These are phyloP conservation scores for Drosophila borborema DNA, from an alignment of 2,888 invertebrate species.

Conservation along the genomic window DNA sequence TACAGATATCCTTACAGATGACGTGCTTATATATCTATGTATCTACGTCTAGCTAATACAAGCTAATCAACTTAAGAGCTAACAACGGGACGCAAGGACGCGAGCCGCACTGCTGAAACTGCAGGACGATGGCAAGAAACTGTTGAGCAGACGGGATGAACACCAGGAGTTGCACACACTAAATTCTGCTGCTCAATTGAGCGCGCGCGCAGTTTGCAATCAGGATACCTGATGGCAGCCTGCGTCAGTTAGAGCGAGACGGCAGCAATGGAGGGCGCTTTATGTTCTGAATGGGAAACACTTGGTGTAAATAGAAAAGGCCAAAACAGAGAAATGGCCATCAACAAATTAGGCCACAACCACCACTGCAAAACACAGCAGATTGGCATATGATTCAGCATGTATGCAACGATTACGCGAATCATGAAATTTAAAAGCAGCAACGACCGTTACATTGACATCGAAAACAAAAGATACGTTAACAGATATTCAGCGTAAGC, in stretches of 20 bases:
- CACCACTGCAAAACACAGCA: slow-evolving; percentile 26
- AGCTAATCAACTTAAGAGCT: slow-evolving; percentile 34
- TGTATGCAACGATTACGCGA: not conserved
- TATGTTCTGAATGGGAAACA: slow-evolving; percentile 29
- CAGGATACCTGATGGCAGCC: slow-evolving; percentile 9
- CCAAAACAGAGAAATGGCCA: slow-evolving; percentile 33
- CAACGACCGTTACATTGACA: not conserved
- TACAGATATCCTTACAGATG: not conserved
- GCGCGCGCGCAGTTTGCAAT: slow-evolving; percentile 53
- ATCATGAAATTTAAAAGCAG: slow-evolving; percentile 1
- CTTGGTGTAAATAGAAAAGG: slow-evolving; percentile 40
- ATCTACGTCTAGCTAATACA: slow-evolving; percentile 17
- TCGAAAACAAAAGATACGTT: not conserved
- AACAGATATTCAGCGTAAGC: not conserved
- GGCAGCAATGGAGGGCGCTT: not conserved
- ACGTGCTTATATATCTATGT: not conserved
- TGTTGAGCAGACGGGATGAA: slow-evolving; percentile 57
- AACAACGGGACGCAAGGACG: slow-evolving; percentile 48
- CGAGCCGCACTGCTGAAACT: slow-evolving; percentile 49
- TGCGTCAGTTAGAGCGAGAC: slow-evolving; percentile 27
- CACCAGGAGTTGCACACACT: slow-evolving; percentile 15
- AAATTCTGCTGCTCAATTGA: slow-evolving; percentile 31
- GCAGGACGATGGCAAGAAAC: slow-evolving; percentile 65
- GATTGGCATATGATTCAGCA: not conserved
- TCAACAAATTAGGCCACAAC: slow-evolving; percentile 31